Percentiles rank a stretch among this genome's conserved stretches.
phyloP scores from a whole-genome alignment of 92 coral and sea anemone species.

The Paramuricea clavata region DNA sequence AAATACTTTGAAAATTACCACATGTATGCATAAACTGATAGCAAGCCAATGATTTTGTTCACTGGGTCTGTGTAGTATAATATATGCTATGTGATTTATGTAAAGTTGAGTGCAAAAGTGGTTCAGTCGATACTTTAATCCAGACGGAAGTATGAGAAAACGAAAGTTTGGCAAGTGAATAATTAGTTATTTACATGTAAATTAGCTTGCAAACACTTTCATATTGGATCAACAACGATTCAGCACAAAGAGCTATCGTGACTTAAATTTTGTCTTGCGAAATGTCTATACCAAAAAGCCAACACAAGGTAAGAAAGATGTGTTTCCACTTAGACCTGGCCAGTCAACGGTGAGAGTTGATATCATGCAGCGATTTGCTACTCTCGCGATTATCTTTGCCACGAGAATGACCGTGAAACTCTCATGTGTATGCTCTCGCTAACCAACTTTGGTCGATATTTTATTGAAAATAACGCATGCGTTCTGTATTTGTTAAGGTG shows the following conservation, averaged over 20 bases:
- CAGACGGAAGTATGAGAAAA: constrained; percentile 1
- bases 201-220: neutral
- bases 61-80: neutral
- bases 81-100: neutral
- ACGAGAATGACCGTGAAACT: too few relatives aligned
- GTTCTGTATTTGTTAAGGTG: neutral
- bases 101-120: neutral
- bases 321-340: too few relatives aligned
- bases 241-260: neutral
- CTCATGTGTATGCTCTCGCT: too few relatives aligned
- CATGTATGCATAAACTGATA: neutral
- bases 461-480: too few relatives aligned
- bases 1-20: too few relatives aligned
- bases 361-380: too few relatives aligned
- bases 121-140: neutral
- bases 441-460: too few relatives aligned
- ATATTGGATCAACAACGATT: neutral
- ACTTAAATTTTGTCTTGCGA: neutral
- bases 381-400: too few relatives aligned
- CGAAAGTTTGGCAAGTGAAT: neutral
- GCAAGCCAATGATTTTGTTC: neutral
- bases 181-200: neutral
- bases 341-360: too few relatives aligned
- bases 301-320: neutral
- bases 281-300: neutral